Evolutionary conservation across 2,113 vertebrate genomes (phyloP).

Genomic region (Delphinus delphis): DNA sequence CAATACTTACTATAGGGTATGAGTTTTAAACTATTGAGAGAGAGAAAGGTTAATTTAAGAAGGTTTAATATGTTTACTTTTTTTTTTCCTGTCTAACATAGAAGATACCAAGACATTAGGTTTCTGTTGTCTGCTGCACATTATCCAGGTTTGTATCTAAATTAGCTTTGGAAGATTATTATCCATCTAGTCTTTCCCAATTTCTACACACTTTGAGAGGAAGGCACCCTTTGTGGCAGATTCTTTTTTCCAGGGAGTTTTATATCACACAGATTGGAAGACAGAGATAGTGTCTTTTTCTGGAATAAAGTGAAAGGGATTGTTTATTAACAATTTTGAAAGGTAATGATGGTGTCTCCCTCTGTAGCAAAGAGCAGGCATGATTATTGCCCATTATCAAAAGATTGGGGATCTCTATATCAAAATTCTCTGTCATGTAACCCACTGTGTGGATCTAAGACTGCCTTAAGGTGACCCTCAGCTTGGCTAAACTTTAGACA

Average conservation of each 20-base stretch:
- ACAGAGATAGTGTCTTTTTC: neutral
- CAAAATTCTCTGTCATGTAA: neutral
- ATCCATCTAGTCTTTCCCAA: neutral
- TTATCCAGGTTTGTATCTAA: neutral
- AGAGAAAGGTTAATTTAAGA: neutral
- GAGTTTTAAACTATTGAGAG: neutral
- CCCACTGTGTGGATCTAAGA: neutral
- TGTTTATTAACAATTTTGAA: neutral
- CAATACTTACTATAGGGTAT: neutral
- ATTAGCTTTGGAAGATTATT: neutral
- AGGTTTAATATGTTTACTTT: neutral
- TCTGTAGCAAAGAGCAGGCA: neutral
- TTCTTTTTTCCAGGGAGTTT: neutral
- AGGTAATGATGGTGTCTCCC: neutral
- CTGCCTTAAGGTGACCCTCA: neutral
- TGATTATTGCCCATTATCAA: neutral
- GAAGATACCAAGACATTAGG: neutral
- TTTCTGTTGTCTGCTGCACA: neutral
- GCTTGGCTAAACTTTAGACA: neutral
- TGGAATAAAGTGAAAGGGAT: neutral
- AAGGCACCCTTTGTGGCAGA: neutral
- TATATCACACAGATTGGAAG: neutral
- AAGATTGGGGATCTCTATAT: neutral
- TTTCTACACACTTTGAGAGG: neutral
- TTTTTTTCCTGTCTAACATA: neutral